These are phyloP conservation scores for Saturnia pavonia DNA, from an alignment of 2,888 invertebrate genomes.

Conservation along the genomic window DNA sequence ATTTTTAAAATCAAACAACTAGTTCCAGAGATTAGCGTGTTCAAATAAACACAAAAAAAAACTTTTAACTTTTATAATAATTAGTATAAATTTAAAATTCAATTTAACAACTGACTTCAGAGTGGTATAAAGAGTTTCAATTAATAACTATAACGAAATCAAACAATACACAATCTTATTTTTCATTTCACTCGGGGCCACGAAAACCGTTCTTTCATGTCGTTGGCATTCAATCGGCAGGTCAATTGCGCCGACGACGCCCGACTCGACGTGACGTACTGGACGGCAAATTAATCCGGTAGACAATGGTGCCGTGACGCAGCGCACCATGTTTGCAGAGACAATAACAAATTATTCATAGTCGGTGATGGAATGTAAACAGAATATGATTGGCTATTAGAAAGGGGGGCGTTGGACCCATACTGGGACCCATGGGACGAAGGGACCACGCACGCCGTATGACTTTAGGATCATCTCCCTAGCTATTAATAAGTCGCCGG, in stretches of 20 bases:
- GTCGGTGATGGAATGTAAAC: slow-evolving; percentile 81
- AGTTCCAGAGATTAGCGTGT: too few species aligned
- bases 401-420: slow-evolving; percentile 65
- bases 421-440: slow-evolving; percentile 54
- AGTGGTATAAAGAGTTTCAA: not conserved
- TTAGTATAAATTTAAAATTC: not conserved
- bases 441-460: slow-evolving; percentile 40
- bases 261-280: slow-evolving; percentile 26
- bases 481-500: slow-evolving; percentile 73
- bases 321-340: slow-evolving; percentile 68
- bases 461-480: slow-evolving; percentile 64
- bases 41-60: too few species aligned
- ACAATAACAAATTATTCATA: slow-evolving; percentile 82
- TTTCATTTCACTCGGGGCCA: slow-evolving; percentile 60
- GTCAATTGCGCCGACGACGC: slow-evolving; percentile 48
- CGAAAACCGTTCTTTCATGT: slow-evolving; percentile 66
- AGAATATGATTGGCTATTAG: slow-evolving; percentile 82
- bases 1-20: too few species aligned
- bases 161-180: slow-evolving; percentile 67
- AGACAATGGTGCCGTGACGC: slow-evolving; percentile 75
- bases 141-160: not conserved
- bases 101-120: not conserved
- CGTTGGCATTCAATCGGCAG: slow-evolving; percentile 54
- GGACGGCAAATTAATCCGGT: slow-evolving; percentile 72
- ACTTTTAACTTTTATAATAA: not conserved